Evolutionary conservation across 2,888 invertebrate genomes (phyloP).

Genomic region (Zonitis immaculata): DNA sequence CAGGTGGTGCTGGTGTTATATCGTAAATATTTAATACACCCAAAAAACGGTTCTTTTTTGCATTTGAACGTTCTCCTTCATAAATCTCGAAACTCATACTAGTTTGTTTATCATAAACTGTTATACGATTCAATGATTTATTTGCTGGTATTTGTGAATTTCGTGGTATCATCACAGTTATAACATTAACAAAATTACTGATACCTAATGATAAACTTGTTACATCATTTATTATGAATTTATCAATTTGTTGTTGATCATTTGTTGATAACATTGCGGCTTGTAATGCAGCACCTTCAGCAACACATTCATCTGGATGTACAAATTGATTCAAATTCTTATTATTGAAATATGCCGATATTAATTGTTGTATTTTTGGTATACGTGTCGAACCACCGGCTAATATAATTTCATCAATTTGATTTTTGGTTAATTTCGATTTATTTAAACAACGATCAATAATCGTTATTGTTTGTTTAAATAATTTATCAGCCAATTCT

Average conservation of each 20-base stretch:
- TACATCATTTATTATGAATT: slow-evolving; percentile 26
- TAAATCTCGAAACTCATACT: slow-evolving; percentile 15
- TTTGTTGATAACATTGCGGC: slow-evolving; percentile 24
- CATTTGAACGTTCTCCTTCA: slow-evolving; percentile 24
- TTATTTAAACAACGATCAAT: slow-evolving; percentile 24
- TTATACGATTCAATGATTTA: slow-evolving; percentile 3
- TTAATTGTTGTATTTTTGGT: slow-evolving; percentile 27
- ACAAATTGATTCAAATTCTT: slow-evolving; percentile 24
- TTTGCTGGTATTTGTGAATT: slow-evolving; percentile 24
- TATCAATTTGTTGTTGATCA: slow-evolving; percentile 12
- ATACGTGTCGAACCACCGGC: slow-evolving; percentile 35
- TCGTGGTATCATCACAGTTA: slow-evolving; percentile 25
- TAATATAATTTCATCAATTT: slow-evolving; percentile 31
- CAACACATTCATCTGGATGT: slow-evolving; percentile 34
- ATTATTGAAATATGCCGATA: slow-evolving; percentile 23
- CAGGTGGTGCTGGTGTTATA: slow-evolving; percentile 19
- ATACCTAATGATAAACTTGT: slow-evolving; percentile 31
- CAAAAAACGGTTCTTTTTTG: slow-evolving; percentile 16
- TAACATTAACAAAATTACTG: slow-evolving; percentile 17
- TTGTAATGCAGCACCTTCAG: slow-evolving; percentile 32
- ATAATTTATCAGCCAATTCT: slow-evolving; percentile 17
- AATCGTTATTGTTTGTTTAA: slow-evolving; percentile 23
- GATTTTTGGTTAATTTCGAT: slow-evolving; percentile 15
- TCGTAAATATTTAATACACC: slow-evolving; percentile 15
- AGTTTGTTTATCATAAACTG: slow-evolving; percentile 21